Percentiles rank a stretch among this genome's conserved stretches.
phyloP scores from a whole-genome alignment of 2,113 vertebrate species.

The Orthonyx spaldingii region DNA sequence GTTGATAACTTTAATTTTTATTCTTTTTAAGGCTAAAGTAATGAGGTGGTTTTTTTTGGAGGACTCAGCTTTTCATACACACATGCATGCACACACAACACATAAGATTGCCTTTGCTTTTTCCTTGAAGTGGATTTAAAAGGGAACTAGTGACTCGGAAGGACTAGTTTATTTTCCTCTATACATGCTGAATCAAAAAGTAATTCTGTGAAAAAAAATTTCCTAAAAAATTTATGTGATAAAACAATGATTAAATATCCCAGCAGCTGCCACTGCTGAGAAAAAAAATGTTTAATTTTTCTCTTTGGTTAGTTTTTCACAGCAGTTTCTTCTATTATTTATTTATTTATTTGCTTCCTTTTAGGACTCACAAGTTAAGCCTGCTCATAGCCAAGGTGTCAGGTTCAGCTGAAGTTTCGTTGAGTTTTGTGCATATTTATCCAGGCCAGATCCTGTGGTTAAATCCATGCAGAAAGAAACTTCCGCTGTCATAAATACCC shows the following conservation, averaged over 20 bases:
- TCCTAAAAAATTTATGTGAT: not conserved
- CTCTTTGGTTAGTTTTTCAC: not conserved
- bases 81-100: not conserved
- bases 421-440: not conserved
- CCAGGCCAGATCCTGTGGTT: not conserved
- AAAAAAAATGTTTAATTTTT: not conserved
- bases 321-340: not conserved
- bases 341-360: not conserved
- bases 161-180: not conserved
- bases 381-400: not conserved
- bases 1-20: not conserved
- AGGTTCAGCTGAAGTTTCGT: not conserved
- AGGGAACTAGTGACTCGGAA: not conserved
- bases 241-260: not conserved
- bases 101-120: not conserved
- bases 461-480: not conserved
- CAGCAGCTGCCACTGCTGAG: not conserved
- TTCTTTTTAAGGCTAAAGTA: not conserved
- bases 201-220: not conserved
- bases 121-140: not conserved
- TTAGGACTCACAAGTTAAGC: not conserved
- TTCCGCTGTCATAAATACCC: not conserved
- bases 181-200: not conserved
- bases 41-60: not conserved
- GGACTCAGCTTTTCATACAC: accelerated